A percentile compares a stretch with the other conserved stretches of the same genome.
Conservation (phyloP, 2,797 vertebrate species). For the Lepilemur septentrionalis region DNA sequence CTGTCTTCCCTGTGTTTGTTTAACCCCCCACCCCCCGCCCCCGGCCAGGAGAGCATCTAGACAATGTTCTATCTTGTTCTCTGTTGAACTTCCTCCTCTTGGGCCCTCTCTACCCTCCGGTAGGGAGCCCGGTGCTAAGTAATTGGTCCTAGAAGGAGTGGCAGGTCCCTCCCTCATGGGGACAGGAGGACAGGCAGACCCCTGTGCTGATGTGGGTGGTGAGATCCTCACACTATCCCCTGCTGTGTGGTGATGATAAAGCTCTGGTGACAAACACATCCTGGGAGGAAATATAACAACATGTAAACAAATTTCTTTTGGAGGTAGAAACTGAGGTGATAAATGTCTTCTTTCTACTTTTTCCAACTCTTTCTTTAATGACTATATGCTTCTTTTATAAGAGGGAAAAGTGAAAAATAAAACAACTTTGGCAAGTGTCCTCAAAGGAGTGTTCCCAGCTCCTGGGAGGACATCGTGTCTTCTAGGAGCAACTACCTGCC, state of each 20-base stretch:
- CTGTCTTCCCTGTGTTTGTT: background rate
- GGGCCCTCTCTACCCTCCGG: background rate
- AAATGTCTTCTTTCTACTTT: background rate
- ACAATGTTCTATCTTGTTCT: background rate
- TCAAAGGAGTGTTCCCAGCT: background rate
- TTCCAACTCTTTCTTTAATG: background rate
- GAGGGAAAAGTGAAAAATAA: background rate
- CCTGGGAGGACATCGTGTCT: background rate
- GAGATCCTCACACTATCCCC: background rate
- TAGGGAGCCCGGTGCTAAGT: background rate
- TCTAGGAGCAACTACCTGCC: background rate
- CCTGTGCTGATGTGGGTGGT: background rate
- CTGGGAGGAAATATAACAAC: background rate
- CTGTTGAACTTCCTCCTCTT: background rate
- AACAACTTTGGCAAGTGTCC: background rate
- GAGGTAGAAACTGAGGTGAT: background rate
- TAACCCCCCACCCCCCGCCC: fast-evolving
- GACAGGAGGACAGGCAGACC: background rate
- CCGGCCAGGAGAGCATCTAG: background rate
- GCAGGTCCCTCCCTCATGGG: background rate
- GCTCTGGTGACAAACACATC: background rate
- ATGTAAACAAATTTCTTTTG: background rate
- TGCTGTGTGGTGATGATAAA: background rate
- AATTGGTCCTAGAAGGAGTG: background rate
- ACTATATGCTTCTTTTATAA: background rate